Conservation (phyloP, 2,888 invertebrate genomes). For the Trilocha varians region DNA sequence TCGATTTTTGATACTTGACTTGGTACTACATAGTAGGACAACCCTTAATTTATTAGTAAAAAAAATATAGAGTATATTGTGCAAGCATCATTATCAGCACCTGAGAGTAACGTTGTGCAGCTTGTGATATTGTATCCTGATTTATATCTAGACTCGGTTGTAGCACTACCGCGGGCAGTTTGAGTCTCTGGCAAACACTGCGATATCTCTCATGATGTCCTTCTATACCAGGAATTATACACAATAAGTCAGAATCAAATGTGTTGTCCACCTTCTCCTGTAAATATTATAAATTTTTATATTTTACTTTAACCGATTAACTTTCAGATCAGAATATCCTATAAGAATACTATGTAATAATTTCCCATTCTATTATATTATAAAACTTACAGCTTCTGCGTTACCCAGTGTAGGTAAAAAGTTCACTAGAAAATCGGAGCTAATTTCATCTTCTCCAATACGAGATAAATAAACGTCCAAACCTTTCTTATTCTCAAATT, state of each 20-base stretch:
- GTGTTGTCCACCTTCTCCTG: no score
- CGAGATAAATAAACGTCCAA: conserved; percentile 5
- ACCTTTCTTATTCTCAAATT: conserved; percentile 2
- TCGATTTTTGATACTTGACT: no score
- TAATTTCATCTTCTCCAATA: conserved; percentile 6
- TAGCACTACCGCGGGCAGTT: conserved; percentile 29
- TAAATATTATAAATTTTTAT: no score
- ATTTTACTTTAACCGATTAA: no score
- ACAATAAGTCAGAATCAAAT: conserved; percentile 15
- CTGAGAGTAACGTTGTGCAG: conserved; percentile 30
- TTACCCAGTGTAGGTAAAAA: conserved; percentile 9
- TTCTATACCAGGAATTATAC: conserved; percentile 37
- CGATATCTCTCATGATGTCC: conserved; percentile 30
- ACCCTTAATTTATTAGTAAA: no score
- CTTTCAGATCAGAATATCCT: no score
- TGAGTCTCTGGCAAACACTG: conserved; percentile 28
- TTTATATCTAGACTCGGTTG: conserved; percentile 31
- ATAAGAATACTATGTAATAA: no score
- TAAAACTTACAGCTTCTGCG: no score
- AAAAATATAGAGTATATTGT: no score
- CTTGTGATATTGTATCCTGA: conserved; percentile 25
- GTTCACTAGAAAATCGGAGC: conserved; percentile 8
- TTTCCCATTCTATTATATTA: no score
- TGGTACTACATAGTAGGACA: no score
- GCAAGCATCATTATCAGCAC: conserved; percentile 19